phyloP scores from a whole-genome alignment of 1,140 invertebrate species.

The Zaprionus kolodkinae region DNA sequence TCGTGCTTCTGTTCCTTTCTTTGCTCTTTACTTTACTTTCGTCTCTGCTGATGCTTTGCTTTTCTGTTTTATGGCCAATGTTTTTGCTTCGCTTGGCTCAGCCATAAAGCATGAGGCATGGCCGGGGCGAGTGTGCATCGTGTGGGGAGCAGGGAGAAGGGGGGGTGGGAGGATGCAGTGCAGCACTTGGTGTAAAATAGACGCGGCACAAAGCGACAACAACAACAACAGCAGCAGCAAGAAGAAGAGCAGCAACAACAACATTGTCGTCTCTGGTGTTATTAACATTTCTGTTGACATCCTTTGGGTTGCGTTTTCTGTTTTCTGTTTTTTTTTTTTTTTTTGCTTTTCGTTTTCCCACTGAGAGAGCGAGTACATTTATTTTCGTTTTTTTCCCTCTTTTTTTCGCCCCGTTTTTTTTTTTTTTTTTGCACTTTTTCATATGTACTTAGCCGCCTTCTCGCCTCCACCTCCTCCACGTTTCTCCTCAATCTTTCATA shows the following conservation, averaged over 20 bases:
- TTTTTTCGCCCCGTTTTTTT: conserved; percentile 3
- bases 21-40: conserved; percentile 39
- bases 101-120: conserved; percentile 44
- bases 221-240: conserved; percentile 7
- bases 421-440: conserved; percentile 36
- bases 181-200: conserved; percentile 51
- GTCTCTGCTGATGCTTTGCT: conserved; percentile 39
- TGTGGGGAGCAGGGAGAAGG: not conserved
- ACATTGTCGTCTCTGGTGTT: conserved; percentile 52
- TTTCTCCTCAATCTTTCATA: conserved; percentile 56
- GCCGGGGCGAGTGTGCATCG: not conserved
- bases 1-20: conserved; percentile 4
- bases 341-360: conserved; percentile 17
- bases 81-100: conserved; percentile 61
- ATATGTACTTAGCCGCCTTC: conserved; percentile 55
- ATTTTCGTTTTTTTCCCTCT: not conserved
- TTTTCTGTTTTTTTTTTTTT: conserved; percentile 6
- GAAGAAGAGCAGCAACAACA: conserved; percentile 7
- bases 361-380: conserved; percentile 18
- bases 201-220: conserved; percentile 36
- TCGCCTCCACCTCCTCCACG: conserved; percentile 25
- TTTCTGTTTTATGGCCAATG: conserved; percentile 53
- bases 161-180: conserved; percentile 18
- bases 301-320: conserved; percentile 55
- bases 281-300: conserved; percentile 78